Evolutionary conservation across 2,113 vertebrate species (phyloP), one percentile per base, ranked within the genome.

Genomic region (Podarcis muralis): DNA sequence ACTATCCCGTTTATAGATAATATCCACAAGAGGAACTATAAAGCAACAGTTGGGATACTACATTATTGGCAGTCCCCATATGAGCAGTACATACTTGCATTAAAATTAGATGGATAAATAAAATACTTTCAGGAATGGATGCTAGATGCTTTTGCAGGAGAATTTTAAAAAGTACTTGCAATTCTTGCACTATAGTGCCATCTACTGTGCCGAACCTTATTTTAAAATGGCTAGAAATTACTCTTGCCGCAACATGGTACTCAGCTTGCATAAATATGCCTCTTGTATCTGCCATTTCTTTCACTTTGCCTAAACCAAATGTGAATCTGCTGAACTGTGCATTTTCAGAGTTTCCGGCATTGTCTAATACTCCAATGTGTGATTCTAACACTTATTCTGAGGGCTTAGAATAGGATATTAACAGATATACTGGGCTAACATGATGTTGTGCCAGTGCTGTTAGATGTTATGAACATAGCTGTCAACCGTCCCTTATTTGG

Each of bases 71-170:
- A 88, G 27, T 88, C 76, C 90, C 83, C 48, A 62, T 27, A 91
- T 27, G 40, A 5, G 57, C 40, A 59, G 40, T 40, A 40, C 78
- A 79, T 90, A 62, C 40, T 71, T 83, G 59, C 81, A 84, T 37
- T 89, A 76, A 93, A 90, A 53, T 15, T 88, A 90, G 79, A 66
- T 91, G 75, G 88, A 13, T 86, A 80, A 35, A 11, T 82, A 71
- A 48, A 92, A 81, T 37, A 68, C 7, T 30, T 86, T 72, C 65
- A 91, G 16, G 18, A 27, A 0, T 35, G 76, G 87, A 32, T 90
- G 66, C 35, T 91, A 1, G 68, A 72, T 32, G 71, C 87, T 77
- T 90, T 87, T 65, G 37, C 43, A 81, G 32, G 69, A 76, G 15
- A 66, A 86, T 48, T 11, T 53, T 53, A 12, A 84, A 91, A 62